A percentile compares a stretch with the other conserved stretches of the same genome.
phyloP scores from a whole-genome alignment of 2,888 invertebrate species.

The Leptinotarsa haldemani region DNA sequence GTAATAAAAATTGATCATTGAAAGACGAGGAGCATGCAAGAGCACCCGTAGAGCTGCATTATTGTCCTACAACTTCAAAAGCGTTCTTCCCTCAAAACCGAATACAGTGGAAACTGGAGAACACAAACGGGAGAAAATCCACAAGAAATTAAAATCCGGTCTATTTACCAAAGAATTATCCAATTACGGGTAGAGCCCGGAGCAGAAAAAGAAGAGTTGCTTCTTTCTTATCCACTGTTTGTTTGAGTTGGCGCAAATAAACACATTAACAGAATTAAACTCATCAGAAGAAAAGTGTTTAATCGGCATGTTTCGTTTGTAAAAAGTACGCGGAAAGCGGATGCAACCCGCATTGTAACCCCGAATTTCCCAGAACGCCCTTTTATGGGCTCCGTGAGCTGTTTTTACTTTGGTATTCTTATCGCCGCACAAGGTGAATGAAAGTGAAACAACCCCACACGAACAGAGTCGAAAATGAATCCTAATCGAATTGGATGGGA shows the following conservation, averaged over 20 bases:
- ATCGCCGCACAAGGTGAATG: constrained; percentile 29
- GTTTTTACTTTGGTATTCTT: constrained; percentile 38
- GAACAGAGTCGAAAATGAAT: too few relatives aligned
- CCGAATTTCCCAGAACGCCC: constrained; percentile 34
- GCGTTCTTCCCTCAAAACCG: neutral
- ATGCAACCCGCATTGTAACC: constrained; percentile 43
- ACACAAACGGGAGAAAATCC: constrained; percentile 14
- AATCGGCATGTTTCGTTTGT: constrained; percentile 45
- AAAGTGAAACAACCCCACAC: neutral
- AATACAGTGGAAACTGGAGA: neutral
- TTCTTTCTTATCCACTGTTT: constrained; percentile 30
- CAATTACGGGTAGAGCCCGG: constrained; percentile 29
- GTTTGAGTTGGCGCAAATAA: constrained; percentile 43
- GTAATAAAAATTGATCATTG: neutral
- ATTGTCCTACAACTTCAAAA: constrained; percentile 4
- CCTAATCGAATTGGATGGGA: too few relatives aligned
- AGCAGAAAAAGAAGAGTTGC: constrained; percentile 30
- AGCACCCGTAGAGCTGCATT: neutral
- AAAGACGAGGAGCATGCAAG: neutral
- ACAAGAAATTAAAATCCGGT: constrained; percentile 2
- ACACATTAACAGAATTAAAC: constrained; percentile 48
- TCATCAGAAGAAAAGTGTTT: constrained; percentile 44
- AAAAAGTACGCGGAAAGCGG: constrained; percentile 29
- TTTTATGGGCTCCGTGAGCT: constrained; percentile 37
- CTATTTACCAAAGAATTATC: constrained; percentile 26